Evolutionary conservation across 1,140 invertebrate species (phyloP), one percentile per base, ranked within the genome.

Genomic region (Pseudomyrmex dendroicus): DNA sequence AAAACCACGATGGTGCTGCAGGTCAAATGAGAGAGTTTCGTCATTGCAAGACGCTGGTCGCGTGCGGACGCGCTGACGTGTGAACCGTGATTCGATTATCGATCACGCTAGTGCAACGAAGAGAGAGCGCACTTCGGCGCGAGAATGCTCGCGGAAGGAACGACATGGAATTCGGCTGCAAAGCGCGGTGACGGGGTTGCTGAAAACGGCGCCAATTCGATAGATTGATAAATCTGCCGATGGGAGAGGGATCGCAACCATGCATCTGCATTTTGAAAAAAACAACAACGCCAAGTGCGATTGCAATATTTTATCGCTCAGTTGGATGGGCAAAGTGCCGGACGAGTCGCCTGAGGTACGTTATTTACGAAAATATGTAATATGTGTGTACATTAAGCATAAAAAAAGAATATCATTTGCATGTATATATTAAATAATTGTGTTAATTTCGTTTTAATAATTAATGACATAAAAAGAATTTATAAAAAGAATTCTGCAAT

Each of bases 301-400:
- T 95, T 99, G 98, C 94, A 97, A 98, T 89, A 98, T 99, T 91
- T 95, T 99, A 84, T 98, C 98, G 86, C 95, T 99, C 90, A 99
- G 98, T 90, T 99, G 98, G 98, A 99, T 99, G 98, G 98, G 98
- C 86, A 99, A 99, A 94, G 98, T 99, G 87, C 98, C 98, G 77
- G 98, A 99, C 93, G 98, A 98, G 91, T 95, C 98, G 88, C 98
- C 98, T 46, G 98, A 98, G 96, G 97, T 98, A 95, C 96, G 95
- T 86, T 67, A 46, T 54, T 78, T 80, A 2, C 5, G 25, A 46
- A 7, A 52, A 12, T n/a, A 22, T 9, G 8, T 35, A 3, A 15
- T 13, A 7, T 9, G 7, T 10, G 25, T 35, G 20, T 20, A 35
- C 10, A 2, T 35, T 35, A 35, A 4, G 0, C 7, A 35, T 35